Evolutionary conservation across 2,113 vertebrate genomes (phyloP), one percentile per base, ranked within the genome.

Genomic region (Gymnocephalus cernua): DNA sequence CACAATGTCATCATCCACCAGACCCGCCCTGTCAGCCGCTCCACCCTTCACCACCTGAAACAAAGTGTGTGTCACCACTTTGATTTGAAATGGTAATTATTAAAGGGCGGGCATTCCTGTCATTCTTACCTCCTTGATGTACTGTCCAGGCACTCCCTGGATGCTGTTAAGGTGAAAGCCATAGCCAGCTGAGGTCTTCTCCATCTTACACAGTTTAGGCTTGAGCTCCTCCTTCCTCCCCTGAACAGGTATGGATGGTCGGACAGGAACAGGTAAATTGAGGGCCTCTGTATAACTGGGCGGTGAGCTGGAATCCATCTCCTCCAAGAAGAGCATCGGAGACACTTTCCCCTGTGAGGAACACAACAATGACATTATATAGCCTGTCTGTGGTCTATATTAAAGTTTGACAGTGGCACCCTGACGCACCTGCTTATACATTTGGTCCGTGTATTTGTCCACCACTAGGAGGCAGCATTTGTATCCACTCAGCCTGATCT

Each of bases 141-240:
- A 96, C 21, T 96, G 93, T 71, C 97, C 97, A 29, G 85, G 80
- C 59, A 94, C 78, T 25, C 96, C 97, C 90, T 89, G 93, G 76
- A 96, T 94, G 50, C 96, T 93, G 14, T 97, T 98, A 58, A 99
- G 91, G 92, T 93, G 97, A 90, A 99, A 99, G 69, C 98, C 98
- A 47, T 93, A 99, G 72, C 96, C 97, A 1, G 57, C 86, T 1
- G 95, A 65, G 1, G 95, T 93, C 87, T 96, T 98, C 56, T 94
- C 84, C 90, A 99, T 93, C 29, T 79, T 95, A 86, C 97, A 98
- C 73, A 99, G 90, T 85, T 95, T 98, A n/a, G 96, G 96, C 74
- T 96, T 97, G 50, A 93, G 90, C 5, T 92, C 91, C 56, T 72
- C 88, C 4, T 86, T n/a, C 79, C 23, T 76, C 88, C 85, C 4